Percentiles rank a stretch among this genome's conserved stretches.
Evolutionary conservation across 2,113 vertebrate species (phyloP).

Genomic region (Microtus richardsoni): DNA sequence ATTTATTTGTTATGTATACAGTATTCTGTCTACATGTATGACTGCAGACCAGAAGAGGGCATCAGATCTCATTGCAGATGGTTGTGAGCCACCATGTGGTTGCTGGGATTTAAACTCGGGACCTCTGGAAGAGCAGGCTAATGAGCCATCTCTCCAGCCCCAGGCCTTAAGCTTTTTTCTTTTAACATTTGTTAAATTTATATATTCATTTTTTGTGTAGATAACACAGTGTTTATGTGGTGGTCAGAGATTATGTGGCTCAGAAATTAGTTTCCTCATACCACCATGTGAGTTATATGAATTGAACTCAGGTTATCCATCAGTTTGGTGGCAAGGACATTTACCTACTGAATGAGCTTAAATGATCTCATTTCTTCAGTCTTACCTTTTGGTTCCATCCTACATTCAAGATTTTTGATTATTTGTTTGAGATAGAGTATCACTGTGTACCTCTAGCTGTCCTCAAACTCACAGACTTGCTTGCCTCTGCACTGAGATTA

Average conservation of each 20-base stretch:
- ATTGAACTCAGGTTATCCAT: background rate
- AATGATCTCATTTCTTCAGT: background rate
- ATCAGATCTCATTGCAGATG: no score
- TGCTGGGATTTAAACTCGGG: no score
- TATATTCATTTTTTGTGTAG: background rate
- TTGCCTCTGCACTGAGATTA: background rate
- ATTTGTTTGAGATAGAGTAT: background rate
- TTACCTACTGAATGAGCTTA: background rate
- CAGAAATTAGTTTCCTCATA: background rate
- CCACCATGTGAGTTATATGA: background rate
- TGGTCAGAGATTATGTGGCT: background rate
- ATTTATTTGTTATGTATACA: no score
- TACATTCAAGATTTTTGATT: background rate
- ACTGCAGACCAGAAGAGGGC: no score
- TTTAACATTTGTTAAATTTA: background rate
- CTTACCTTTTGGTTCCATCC: background rate
- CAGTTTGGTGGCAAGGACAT: background rate
- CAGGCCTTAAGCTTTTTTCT: background rate
- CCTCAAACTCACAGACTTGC: background rate
- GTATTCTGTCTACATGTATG: no score
- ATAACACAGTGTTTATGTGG: background rate
- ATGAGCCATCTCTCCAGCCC: no score
- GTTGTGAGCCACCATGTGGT: no score
- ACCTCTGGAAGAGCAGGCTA: no score
- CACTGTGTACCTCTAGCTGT: background rate